Conservation (phyloP, 1,140 invertebrate species). For the Tetragonula clypearis region DNA sequence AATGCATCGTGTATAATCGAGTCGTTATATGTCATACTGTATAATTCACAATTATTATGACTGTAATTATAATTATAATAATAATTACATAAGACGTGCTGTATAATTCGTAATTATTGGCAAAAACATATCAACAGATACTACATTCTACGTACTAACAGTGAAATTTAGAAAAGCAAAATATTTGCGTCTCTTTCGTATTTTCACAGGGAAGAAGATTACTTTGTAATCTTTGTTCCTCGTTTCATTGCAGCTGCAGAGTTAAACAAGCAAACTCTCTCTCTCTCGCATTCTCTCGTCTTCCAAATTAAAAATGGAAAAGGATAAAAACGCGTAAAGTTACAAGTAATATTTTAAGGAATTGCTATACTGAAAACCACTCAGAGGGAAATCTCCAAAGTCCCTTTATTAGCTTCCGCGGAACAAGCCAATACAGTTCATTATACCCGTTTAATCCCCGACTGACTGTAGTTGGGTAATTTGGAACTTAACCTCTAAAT, state of each 20-base stretch:
- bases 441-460: not conserved
- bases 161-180: not conserved
- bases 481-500: too few relatives aligned
- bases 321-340: not conserved
- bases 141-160: not conserved
- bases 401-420: fast-evolving
- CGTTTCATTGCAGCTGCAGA: not conserved
- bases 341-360: not conserved
- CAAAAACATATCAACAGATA: too few relatives aligned
- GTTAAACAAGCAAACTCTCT: not conserved
- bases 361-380: too few relatives aligned
- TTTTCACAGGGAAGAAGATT: not conserved
- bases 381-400: not conserved
- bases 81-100: too few relatives aligned
- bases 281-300: not conserved
- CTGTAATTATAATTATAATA: too few relatives aligned
- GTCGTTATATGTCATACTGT: not conserved
- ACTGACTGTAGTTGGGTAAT: too few relatives aligned
- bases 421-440: not conserved
- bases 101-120: too few relatives aligned
- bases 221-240: not conserved
- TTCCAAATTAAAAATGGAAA: not conserved
- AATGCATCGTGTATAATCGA: not conserved
- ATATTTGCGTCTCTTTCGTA: not conserved
- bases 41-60: not conserved